These are phyloP conservation scores for Terebella lapidaria DNA, from an alignment of 2,888 invertebrate genomes.

Conservation along the genomic window DNA sequence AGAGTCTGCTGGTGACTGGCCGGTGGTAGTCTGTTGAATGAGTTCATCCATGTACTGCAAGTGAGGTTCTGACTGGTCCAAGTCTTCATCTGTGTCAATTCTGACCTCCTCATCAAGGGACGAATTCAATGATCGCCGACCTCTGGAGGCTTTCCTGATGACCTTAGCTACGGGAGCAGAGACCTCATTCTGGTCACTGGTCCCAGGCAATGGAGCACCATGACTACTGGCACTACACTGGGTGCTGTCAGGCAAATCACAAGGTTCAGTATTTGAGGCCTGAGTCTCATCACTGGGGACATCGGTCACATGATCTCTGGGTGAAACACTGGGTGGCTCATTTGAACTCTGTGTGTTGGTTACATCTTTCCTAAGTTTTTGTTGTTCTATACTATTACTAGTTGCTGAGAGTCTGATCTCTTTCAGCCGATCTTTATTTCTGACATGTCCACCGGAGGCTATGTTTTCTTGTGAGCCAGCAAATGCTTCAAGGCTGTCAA, in stretches of 20 bases:
- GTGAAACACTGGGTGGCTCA: not conserved
- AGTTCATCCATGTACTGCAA: not conserved
- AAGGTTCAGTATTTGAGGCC: not conserved
- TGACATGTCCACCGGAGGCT: no score
- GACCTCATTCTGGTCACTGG: not conserved
- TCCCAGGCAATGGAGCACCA: no score
- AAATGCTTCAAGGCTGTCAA: conserved; percentile 41
- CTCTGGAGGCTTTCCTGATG: no score
- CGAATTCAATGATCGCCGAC: no score
- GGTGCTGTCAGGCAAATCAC: not conserved
- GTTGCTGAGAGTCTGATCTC: no score
- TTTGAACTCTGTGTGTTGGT: not conserved
- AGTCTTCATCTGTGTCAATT: not conserved
- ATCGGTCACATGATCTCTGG: not conserved
- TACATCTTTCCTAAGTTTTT: no score
- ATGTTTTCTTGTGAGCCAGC: conserved; percentile 35
- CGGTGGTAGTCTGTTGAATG: no score
- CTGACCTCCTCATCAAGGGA: not conserved
- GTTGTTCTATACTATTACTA: no score
- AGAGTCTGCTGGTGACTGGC: no score
- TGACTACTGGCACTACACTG: not conserved
- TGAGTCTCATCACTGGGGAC: not conserved
- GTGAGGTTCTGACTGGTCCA: not conserved
- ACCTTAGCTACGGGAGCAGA: no score
- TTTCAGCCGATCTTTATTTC: not conserved